Evolutionary conservation across 2,888 invertebrate species (phyloP).

Genomic region (Agrilus mali): DNA sequence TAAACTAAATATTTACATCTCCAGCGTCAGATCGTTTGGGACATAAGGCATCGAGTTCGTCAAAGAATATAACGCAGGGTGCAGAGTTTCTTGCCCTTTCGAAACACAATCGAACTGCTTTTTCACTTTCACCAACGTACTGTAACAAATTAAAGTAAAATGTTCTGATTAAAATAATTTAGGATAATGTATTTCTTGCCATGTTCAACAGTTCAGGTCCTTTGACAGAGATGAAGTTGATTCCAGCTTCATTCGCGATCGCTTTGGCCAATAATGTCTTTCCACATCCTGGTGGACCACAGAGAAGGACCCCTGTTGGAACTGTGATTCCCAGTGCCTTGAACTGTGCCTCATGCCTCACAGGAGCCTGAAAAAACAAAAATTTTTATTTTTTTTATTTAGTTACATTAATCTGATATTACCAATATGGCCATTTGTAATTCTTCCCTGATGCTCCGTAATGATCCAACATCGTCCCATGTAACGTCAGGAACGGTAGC

Average conservation of each 20-base stretch:
- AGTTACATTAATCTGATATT: slow-evolving; percentile 6
- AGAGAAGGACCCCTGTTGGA: slow-evolving; percentile 84
- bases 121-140: slow-evolving; percentile 98
- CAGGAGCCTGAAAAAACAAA: slow-evolving; percentile 62
- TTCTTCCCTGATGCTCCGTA: slow-evolving; percentile 77
- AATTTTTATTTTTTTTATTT: background rate
- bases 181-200: too few species aligned
- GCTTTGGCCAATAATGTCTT: slow-evolving; percentile 97
- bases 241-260: slow-evolving; percentile 95
- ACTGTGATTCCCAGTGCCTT: slow-evolving; percentile 63
- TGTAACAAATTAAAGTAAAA: slow-evolving; percentile 20
- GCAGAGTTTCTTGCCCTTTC: slow-evolving; percentile 87
- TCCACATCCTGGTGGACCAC: slow-evolving; percentile 94
- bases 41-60: slow-evolving; percentile 93
- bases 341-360: slow-evolving; percentile 73
- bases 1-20: slow-evolving; percentile 34
- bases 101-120: slow-evolving; percentile 92
- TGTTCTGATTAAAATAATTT: background rate
- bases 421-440: slow-evolving; percentile 80
- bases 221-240: slow-evolving; percentile 97
- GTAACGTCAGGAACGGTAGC: slow-evolving; percentile 94
- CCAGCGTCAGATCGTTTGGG: slow-evolving; percentile 72
- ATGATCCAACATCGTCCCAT: slow-evolving; percentile 93
- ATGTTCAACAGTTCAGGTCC: slow-evolving; percentile 96
- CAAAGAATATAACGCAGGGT: slow-evolving; percentile 98